Base-by-base conservation (phyloP, 2,888 invertebrate species). In the Elegia similella region DNA sequence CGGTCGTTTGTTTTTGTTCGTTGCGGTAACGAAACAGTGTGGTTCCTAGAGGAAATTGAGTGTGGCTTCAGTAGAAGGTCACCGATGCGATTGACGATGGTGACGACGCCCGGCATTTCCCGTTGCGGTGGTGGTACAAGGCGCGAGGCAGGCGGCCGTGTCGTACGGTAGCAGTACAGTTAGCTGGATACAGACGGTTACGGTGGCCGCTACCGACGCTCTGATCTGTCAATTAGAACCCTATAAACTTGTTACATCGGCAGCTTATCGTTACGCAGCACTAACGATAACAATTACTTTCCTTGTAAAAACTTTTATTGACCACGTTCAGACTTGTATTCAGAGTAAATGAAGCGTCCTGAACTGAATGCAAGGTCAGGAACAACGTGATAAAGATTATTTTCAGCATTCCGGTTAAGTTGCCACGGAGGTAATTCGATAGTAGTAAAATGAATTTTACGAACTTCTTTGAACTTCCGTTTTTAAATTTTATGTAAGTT, bases 111-210 rank as follows among this genome's bases (percentile, higher is more conserved):
- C 56, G 73, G 73, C 72, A 81, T 84, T 87, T 88, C 81, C 83
- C 84, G 80, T 86, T 85, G 85, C 73, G 78, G 76, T 80, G 76
- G 71, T 75, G 70, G 68, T 73, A 69, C 67, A 60, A 69, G 59
- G 64, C 62, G 61, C 30, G 64, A 73, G 72, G 65, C 71, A 70
- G 75, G 65, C 77, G 74, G 76, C 75, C 73, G 77, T 80, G 77
- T 77, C 76, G 75, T 79, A 81, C 84, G 79, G 82, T 82, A 81
- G 82, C 80, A 72, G 74, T 86, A 88, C 88, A 84, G 87, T 88
- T 88, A 87, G 66, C 75, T 76, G 76, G 72, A 81, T 78, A 77
- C 76, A 82, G 77, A 76, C 80, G 75, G 81, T 82, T 85, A 81
- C 79, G 76, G 76, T 76, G 81, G 76, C 76, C 77, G 78, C 73